Conservation (phyloP, 2,888 invertebrate species). For the Leptopilina drosophilae region DNA sequence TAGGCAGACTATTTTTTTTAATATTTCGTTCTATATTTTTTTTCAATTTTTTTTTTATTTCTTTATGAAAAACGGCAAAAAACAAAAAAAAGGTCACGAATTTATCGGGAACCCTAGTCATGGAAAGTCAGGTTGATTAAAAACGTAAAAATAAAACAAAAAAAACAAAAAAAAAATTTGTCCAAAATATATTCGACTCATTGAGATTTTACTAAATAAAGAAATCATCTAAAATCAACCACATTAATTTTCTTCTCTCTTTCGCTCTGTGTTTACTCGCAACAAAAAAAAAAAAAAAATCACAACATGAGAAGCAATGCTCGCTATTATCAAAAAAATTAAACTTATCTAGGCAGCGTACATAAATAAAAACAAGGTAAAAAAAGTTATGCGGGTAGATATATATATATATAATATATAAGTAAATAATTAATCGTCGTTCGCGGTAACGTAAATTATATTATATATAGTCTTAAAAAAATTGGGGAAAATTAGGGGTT, state of each 20-base stretch:
- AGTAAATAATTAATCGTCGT: slow-evolving; percentile 46
- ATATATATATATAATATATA: slow-evolving; percentile 39
- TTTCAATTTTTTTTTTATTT: slow-evolving; percentile 1
- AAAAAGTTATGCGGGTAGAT: slow-evolving; percentile 18
- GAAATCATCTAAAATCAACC: slow-evolving; percentile 36
- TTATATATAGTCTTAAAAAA: slow-evolving; percentile 43
- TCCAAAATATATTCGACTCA: neutral
- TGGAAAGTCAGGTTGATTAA: slow-evolving; percentile 42
- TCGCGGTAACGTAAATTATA: slow-evolving; percentile 48
- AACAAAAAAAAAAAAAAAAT: neutral
- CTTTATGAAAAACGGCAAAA: slow-evolving; percentile 12
- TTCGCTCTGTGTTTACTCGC: neutral
- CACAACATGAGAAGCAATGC: slow-evolving; percentile 47
- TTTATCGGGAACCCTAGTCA: slow-evolving; percentile 29
- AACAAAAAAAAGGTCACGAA: slow-evolving; percentile 27
- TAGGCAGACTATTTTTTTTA: slow-evolving; percentile 46
- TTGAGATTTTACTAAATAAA: neutral
- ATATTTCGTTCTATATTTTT: no score
- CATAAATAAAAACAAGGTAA: slow-evolving; percentile 41
- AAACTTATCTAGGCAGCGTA: slow-evolving; percentile 40
- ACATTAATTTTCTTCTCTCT: slow-evolving; percentile 5
- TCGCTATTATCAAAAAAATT: slow-evolving; percentile 23
- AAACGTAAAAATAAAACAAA: slow-evolving; percentile 37
- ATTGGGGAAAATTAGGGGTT: neutral
- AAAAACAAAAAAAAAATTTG: neutral